Base-by-base conservation (phyloP, 2,113 vertebrate genomes). In the Stigmatopora argus region DNA sequence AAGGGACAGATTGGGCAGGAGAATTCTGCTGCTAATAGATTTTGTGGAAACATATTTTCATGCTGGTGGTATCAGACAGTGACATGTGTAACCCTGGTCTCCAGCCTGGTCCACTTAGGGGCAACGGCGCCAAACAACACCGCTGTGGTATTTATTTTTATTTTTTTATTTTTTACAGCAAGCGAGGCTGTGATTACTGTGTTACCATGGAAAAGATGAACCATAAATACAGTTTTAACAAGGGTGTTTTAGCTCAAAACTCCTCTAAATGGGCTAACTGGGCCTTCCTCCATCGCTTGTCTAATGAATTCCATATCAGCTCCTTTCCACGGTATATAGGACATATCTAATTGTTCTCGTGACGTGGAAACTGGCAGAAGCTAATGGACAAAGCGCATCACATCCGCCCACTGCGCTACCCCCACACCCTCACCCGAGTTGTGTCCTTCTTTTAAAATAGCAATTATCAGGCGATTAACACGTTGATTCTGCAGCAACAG, bases 91-190 rank as follows among this genome's bases (percentile, higher is more conserved):
- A 92, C 91, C 93, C 92, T 89, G 90, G 71, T 89, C 88, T 88
- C 89, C 89, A 91, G 90, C 92, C 92, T 90, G 91, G 89, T 92
- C 89, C 90, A 92, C 91, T 94, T 91, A 92, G 90, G 91, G 89
- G 88, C 90, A 83, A 90, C 64, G 89, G 89, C 91, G 90, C 92
- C 90, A 93, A 89, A 91, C 91, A 90, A 92, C 89, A 91, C 87
- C 90, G 91, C 91, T 91, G 81, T 91, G 88, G 90, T 94, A 92
- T 93, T 31, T 31, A 31, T 31, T 31, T 31, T 31, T 31, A 31
- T 31, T 31, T 31, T 31, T 31, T 31, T 31, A 31, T 31, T 31
- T 31, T 31, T 91, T 93, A 18, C 91, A 92, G 91, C 87, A 84
- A 91, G 90, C 87, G 85, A 90, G 91, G 91, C 61, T 71, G 62